phyloP scores from a whole-genome alignment of 2,113 vertebrate species.

The Rostratula benghalensis region DNA sequence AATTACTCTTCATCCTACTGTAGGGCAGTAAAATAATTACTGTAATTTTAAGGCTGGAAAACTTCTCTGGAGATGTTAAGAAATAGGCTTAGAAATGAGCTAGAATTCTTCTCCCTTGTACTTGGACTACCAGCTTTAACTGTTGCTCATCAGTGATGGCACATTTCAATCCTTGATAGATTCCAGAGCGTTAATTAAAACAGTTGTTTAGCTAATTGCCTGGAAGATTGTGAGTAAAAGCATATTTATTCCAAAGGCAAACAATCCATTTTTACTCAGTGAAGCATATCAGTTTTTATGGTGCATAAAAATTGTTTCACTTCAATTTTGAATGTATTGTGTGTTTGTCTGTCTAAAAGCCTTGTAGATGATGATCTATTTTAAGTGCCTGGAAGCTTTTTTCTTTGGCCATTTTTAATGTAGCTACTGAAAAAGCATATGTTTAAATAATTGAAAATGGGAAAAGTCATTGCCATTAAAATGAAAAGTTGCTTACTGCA shows the following conservation, averaged over 20 bases:
- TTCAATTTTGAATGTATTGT: constrained; percentile 26
- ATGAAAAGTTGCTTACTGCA: not conserved
- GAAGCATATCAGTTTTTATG: constrained; percentile 44
- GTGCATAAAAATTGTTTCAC: constrained; percentile 39
- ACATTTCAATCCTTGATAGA: constrained; percentile 37
- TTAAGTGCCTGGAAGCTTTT: not conserved
- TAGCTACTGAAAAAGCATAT: not conserved
- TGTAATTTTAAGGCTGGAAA: not conserved
- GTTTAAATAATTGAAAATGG: not conserved
- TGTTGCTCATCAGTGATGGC: constrained; percentile 26
- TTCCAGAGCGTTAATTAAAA: constrained; percentile 57
- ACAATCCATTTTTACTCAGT: constrained; percentile 55
- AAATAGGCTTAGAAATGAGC: not conserved
- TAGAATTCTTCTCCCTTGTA: not conserved
- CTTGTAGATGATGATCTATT: not conserved
- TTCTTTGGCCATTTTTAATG: not conserved
- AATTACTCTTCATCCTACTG: not conserved
- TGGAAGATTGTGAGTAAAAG: constrained; percentile 57
- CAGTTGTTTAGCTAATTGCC: constrained; percentile 64
- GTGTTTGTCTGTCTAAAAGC: constrained; percentile 26
- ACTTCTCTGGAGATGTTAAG: not conserved
- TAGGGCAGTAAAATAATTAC: not conserved
- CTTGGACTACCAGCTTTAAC: not conserved
- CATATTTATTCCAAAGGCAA: constrained; percentile 57
- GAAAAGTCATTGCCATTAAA: not conserved